Conservation (phyloP, 2,888 invertebrate species). For the Spilarctia lutea region DNA sequence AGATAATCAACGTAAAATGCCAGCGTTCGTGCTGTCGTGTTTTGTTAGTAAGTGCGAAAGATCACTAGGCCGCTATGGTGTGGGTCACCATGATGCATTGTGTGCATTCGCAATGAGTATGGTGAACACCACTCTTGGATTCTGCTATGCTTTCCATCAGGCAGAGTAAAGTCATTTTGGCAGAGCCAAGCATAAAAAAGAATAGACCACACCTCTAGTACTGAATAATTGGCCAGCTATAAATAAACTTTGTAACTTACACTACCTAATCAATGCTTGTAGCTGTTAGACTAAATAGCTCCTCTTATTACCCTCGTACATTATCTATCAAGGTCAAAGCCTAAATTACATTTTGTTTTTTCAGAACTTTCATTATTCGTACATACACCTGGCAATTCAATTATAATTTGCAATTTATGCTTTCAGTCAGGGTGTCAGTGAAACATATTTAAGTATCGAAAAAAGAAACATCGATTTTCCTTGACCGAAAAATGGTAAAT, state of each 20-base stretch:
- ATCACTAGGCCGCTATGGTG: no score
- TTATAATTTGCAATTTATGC: neutral
- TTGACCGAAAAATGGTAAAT: neutral
- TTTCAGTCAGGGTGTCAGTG: neutral
- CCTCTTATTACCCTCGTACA: neutral
- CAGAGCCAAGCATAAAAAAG: no score
- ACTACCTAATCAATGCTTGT: neutral
- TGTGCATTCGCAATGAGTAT: no score
- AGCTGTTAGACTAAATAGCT: neutral
- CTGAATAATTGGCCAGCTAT: neutral
- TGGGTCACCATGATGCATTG: no score
- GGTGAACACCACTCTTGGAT: no score
- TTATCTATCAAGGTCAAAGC: constrained; percentile 1
- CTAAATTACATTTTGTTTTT: neutral
- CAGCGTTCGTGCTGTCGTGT: no score
- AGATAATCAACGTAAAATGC: no score
- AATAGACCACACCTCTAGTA: neutral
- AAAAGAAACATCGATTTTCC: neutral
- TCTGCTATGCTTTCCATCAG: no score
- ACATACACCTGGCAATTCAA: neutral
- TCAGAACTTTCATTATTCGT: neutral
- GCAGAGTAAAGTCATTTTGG: no score
- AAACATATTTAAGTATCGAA: neutral
- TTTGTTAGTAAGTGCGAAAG: no score
- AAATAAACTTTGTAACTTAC: neutral